phyloP scores from a whole-genome alignment of 2,113 vertebrate genomes.

The Mastomys coucha region DNA sequence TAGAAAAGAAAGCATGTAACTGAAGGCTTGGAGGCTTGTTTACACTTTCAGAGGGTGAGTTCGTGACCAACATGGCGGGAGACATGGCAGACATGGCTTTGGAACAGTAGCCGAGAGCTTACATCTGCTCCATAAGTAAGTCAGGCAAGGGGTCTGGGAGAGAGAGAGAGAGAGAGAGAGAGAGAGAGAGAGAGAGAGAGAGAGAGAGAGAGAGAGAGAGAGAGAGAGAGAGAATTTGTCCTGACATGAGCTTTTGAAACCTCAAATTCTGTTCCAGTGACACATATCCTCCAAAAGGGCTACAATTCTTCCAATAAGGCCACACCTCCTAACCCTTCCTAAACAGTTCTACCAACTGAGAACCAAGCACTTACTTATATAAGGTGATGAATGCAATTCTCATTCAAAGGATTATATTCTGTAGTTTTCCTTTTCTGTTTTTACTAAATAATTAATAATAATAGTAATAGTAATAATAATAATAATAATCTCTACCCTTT shows the following conservation, averaged over 20 bases:
- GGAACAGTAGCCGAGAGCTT: background rate
- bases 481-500: background rate
- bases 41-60: background rate
- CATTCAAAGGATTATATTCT: background rate
- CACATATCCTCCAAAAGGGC: background rate
- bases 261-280: background rate
- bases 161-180: background rate
- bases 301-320: background rate
- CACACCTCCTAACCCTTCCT: background rate
- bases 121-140: background rate
- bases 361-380: background rate
- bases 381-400: background rate
- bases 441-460: slow-evolving; percentile 65
- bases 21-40: too few relatives aligned
- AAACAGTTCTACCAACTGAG: background rate
- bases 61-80: background rate
- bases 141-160: fast-evolving
- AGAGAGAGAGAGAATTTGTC: background rate
- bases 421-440: slow-evolving; percentile 87
- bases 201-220: background rate
- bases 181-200: background rate
- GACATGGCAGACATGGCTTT: background rate
- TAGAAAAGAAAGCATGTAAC: background rate
- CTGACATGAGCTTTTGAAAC: background rate
- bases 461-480: background rate